Base-by-base conservation (phyloP, 2,797 vertebrate species). In the Psittacula derbiana region DNA sequence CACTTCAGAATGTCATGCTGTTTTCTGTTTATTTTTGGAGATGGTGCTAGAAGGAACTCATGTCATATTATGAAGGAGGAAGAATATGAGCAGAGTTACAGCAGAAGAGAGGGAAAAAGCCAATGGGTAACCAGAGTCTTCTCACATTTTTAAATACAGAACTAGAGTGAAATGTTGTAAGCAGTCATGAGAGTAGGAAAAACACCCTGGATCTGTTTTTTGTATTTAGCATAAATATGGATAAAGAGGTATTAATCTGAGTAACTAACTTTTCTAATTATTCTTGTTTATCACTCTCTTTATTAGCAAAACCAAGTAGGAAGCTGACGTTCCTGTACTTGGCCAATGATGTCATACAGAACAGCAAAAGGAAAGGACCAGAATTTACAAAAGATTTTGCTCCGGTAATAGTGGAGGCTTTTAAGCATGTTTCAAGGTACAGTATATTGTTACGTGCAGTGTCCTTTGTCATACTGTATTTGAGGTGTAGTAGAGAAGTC, bases 271-370 rank as follows among this genome's bases (percentile, higher is more conserved):
- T 49, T 83, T 75, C 74, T 91, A 53, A 85, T 92, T 88, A 10
- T 49, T 85, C 8, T 60, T 83, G 38, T 96, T 89, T 81, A 62
- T 92, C 28, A 30, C 86, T 90, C 43, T 97, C 60, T 88, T 90
- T 87, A 94, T 65, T 94, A 99, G 99, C 99, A 97, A 99, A 99
- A 98, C 98, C 99, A 61, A 99, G 98, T 67, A 98, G 99, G 90
- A 99, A 99, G 95, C 98, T 99, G 97, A 99, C 99, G 73, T 99
- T 99, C 98, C 98, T 99, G 55, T 99, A 99, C 97, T 97, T 99
- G 98, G 99, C 99, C 96, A 99, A 99, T 97, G 99, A 99, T 95
- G 99, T 99, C 96, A 99, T 99, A 97, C 99, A 99, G 97, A 99
- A 99, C 98, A 99, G 99, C 98, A 99, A 99, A 97, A 99, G 98